Conservation (phyloP, 2,888 invertebrate genomes). For the Tigriopus californicus region DNA sequence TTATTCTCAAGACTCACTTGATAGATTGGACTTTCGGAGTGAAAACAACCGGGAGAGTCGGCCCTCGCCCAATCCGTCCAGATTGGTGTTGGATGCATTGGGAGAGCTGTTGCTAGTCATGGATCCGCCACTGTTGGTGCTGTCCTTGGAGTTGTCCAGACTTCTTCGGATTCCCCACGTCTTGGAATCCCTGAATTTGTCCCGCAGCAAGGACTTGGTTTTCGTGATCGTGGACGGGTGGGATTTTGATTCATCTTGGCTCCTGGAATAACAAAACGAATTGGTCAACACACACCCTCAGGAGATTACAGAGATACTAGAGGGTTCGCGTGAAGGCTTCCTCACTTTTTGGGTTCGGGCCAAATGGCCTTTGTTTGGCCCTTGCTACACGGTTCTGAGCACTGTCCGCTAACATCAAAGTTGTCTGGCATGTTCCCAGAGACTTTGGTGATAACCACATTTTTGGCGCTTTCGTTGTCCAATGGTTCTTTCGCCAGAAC, state of each 20-base stretch:
- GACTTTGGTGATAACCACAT: no score
- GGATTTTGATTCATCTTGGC: constrained; percentile 49
- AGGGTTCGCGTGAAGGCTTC: not conserved
- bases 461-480: no score
- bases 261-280: constrained; percentile 31
- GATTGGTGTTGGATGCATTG: constrained; percentile 26
- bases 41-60: constrained; percentile 73
- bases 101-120: constrained; percentile 14
- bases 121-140: constrained; percentile 24
- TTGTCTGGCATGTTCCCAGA: no score
- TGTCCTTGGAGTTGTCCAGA: constrained; percentile 6
- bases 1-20: no score
- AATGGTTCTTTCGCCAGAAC: no score
- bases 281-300: not conserved
- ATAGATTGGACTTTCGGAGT: constrained; percentile 42
- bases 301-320: not conserved
- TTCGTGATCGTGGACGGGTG: constrained; percentile 48
- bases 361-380: not conserved
- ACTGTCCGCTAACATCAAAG: no score
- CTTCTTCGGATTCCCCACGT: not conserved
- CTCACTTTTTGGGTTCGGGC: constrained; percentile 1
- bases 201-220: constrained; percentile 53
- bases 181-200: constrained; percentile 43
- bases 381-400: no score
- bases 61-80: constrained; percentile 44